phyloP scores from a whole-genome alignment of 2,797 vertebrate genomes.

The Micrastur ruficollis region DNA sequence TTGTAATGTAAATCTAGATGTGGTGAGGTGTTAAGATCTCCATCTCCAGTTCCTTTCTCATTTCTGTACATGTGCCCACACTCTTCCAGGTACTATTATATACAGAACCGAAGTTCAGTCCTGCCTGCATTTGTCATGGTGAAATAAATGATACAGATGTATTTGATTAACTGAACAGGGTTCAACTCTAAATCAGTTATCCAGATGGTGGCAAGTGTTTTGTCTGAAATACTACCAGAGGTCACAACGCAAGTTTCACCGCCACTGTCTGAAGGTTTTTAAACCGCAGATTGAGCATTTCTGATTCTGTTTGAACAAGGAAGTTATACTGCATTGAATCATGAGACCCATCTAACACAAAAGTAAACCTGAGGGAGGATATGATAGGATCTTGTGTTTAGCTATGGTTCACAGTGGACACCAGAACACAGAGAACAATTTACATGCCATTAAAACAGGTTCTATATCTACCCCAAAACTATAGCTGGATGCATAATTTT shows the following conservation, averaged over 20 bases:
- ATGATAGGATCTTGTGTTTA: accelerated
- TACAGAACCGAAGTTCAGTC: neutral
- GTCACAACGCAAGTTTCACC: neutral
- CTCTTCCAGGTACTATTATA: neutral
- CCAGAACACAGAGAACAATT: neutral
- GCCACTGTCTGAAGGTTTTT: neutral
- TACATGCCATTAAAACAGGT: neutral
- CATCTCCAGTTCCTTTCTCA: neutral
- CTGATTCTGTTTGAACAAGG: neutral
- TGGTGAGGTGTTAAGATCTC: neutral
- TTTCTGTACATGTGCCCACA: neutral
- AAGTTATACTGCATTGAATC: neutral
- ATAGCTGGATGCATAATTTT: neutral
- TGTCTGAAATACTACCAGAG: neutral
- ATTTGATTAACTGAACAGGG: neutral
- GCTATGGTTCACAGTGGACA: neutral
- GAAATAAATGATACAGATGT: neutral
- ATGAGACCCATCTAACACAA: neutral
- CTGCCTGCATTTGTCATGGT: neutral
- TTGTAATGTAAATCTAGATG: neutral
- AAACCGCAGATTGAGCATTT: neutral
- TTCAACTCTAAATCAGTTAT: neutral
- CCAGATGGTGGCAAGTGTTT: neutral
- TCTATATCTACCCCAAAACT: neutral
- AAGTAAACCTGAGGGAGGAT: neutral